Evolutionary conservation across 2,113 vertebrate species (phyloP), one percentile per base, ranked within the genome.

Genomic region (Etheostoma cragini): DNA sequence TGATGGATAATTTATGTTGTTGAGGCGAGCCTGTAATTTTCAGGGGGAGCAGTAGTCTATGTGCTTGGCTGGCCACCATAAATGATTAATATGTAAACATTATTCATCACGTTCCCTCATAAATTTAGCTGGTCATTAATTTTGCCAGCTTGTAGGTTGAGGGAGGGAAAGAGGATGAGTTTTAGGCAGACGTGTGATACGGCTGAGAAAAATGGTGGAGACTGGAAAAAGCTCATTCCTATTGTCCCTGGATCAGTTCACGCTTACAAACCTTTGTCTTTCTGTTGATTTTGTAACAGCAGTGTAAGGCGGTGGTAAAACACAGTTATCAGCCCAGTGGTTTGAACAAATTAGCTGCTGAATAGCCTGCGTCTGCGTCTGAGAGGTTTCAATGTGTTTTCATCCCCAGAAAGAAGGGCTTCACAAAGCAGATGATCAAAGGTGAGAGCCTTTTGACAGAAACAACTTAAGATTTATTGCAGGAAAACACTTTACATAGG

Each of bases 61-160:
- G 64, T 80, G 88, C 84, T 80, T 66, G 84, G 84, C 83, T 68
- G 81, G 80, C 83, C 81, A 63, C 72, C 82, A 89, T 93, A 53
- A 94, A 94, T 91, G 88, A 93, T 93, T 93, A 85, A 93, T 90
- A 89, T 53, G 68, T 88, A 89, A 92, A 93, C 90, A 91, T 90
- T 91, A 92, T 93, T 92, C 90, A 92, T 92, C 85, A 81, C 77
- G 87, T 80, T 83, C 47, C 57, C 80, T 85, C 87, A 83, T 91
- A 78, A 91, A 92, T 91, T 87, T 75, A 79, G 76, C 73, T 58
- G 61, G 46, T 72, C 38, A 72, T 89, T 87, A 81, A 87, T 76
- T 87, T 54, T 65, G 22, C 69, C 46, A 52, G 52, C 47, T 38
- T 56, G n/a, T 35, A 47, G 76, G 77, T 78, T 1, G 52, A 22